Conservation (phyloP, 2,113 vertebrate genomes). For the Gobiocypris rarus region DNA sequence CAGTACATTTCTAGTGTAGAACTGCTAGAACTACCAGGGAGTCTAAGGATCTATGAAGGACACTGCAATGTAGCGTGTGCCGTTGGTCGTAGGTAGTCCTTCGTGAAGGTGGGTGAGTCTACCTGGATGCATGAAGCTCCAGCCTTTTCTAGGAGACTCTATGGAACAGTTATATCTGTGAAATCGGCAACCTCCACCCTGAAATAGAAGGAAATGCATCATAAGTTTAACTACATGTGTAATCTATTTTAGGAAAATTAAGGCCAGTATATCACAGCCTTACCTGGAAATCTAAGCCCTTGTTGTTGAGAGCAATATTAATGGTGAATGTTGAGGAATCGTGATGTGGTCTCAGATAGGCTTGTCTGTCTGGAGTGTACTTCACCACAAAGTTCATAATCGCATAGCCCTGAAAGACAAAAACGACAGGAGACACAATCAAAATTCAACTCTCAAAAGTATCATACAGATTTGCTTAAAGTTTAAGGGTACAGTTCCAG, state of each 20-base stretch:
- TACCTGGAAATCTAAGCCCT: conserved; percentile 91
- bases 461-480: background rate
- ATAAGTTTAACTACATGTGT: background rate
- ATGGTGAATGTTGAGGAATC: conserved; percentile 98
- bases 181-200: conserved; percentile 98
- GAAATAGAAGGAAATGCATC: background rate
- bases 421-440: background rate
- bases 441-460: background rate
- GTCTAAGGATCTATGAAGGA: conserved; percentile 94
- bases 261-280: conserved; percentile 12
- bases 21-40: background rate
- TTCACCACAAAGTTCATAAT: conserved; percentile 98
- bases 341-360: conserved; percentile 89
- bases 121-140: conserved; percentile 99
- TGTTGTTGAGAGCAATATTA: conserved; percentile 94
- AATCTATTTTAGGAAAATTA: background rate
- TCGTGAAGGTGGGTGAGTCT: conserved; percentile 96
- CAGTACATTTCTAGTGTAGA: conserved; percentile 11
- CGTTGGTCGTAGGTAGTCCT: conserved; percentile 94
- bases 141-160: conserved; percentile 93
- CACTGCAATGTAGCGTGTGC: conserved; percentile 96
- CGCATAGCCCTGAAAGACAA: conserved; percentile 81
- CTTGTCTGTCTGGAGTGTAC: conserved; percentile 89
- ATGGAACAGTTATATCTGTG: conserved; percentile 95
- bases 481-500: background rate